Base-by-base conservation (phyloP, 2,113 vertebrate genomes). In the Ardeotis arabs region DNA sequence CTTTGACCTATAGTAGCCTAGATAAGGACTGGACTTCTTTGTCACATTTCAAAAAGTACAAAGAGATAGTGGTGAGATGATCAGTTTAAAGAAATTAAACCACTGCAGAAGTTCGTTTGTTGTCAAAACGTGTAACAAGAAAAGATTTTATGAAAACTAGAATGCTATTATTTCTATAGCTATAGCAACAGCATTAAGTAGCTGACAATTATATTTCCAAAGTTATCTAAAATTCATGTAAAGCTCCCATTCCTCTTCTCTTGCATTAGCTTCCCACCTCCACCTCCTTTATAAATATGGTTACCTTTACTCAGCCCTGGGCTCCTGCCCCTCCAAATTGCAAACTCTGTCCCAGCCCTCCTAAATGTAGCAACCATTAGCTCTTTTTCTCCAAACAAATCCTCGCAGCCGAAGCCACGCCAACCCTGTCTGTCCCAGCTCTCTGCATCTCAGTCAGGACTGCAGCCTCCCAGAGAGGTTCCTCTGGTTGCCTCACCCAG, bases 31-130 rank as follows among this genome's bases (percentile, higher is more conserved):
- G 31, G n/a, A 66, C 0, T 2, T 22, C 75, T 85, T 50, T 56
- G 18, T 47, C 28, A 50, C 37, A 68, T 31, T 77, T 77, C 56
- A 62, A 82, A 89, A 78, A 84, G 62, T 41, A 79, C 15, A 87
- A 60, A 81, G 33, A 89, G 8, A 31, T 12, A 58, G 29, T 28
- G 17, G 5, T 1, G 2, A 84, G 75, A 85, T 49, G 17, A 50
- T 2, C 27, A 88, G 33, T 77, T 95, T 91, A 94, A 94, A 96
- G 39, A 94, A 91, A 95, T 52, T 29, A 82, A 95, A 72, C 47
- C 7, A 41, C n/a, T 41, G 29, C 21, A 39, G 88, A 94, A 81
- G 60, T 59, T 79, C 37, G 83, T 21, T 23, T 68, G 17, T 52
- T 72, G 77, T 49, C 33, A 66, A 88, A 82, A 73, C 78, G 45